phyloP scores from a whole-genome alignment of 2,797 vertebrate species.

The Lophius americanus region DNA sequence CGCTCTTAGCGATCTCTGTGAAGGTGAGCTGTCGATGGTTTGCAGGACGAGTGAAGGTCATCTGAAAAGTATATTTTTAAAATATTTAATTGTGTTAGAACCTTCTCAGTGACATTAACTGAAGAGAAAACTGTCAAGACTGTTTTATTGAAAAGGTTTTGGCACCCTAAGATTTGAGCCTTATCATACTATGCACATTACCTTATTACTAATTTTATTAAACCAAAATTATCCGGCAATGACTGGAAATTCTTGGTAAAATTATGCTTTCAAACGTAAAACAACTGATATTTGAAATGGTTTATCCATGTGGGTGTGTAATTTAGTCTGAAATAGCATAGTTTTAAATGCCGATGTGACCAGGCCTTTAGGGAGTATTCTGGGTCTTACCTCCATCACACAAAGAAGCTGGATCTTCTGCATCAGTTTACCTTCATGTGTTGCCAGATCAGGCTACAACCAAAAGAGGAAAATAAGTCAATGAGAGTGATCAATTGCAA shows the following conservation, averaged over 20 bases:
- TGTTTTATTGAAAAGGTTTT: no score
- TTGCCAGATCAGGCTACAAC: slow-evolving; percentile 92
- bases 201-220: no score
- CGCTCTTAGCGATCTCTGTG: slow-evolving; percentile 92
- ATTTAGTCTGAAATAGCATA: no score
- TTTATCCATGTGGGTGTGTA: no score
- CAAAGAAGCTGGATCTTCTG: slow-evolving; percentile 97
- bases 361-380: neutral
- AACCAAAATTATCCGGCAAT: no score
- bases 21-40: slow-evolving; percentile 97
- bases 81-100: slow-evolving; percentile 3
- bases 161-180: no score
- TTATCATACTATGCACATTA: no score
- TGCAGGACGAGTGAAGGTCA: slow-evolving; percentile 98
- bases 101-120: neutral
- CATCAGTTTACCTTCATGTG: slow-evolving; percentile 92
- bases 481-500: neutral
- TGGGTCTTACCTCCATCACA: slow-evolving; percentile 92
- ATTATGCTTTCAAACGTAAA: no score
- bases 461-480: neutral
- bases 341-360: no score
- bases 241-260: no score
- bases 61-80: slow-evolving; percentile 75
- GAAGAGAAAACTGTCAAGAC: neutral
- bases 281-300: no score